Evolutionary conservation across 2,888 invertebrate species (phyloP), one percentile per base, ranked within the genome.

Genomic region (Eretmocerus hayati): DNA sequence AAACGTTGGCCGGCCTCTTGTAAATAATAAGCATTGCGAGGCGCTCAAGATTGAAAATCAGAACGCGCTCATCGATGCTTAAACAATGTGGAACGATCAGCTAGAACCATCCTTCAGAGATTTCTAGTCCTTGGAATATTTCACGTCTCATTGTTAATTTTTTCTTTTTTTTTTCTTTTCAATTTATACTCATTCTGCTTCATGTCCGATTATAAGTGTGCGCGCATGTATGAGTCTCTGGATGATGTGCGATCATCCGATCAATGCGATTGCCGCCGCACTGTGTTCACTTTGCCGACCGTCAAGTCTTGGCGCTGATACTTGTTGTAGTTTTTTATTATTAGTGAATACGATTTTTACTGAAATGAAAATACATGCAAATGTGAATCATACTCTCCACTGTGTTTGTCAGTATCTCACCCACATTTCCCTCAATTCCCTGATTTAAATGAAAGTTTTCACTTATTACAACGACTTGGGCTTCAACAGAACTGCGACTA

Each of bases 201-300:
- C n/a, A n/a, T n/a, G n/a, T n/a, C 16, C 32, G 11, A 13, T 43
- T 38, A 31, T 36, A 35, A 23, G 26, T 38, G 22, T 26, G 31
- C 30, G 49, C 52, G 35, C 44, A 36, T 40, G 36, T 41, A 36
- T 41, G 41, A 40, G n/a, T 5, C 32, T n/a, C n/a, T 44, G 38
- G 26, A 44, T 40, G 35, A 42, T 47, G 42, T 50, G 48, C 46
- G 45, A 50, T 53, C 50, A 42, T 46, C 39, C 42, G 47, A 53
- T 50, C 46, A 41, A 50, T 37, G 42, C 45, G 44, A 52, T 41
- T 40, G 52, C 56, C 54, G 59, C 63, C 65, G 62, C 61, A 62
- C 58, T 65, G 62, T 65, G 64, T 67, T 66, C 65, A 67, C 56
- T 56, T n/a, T 60, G 59, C 58, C 61, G 62, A 62, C 57, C 59